phyloP scores from a whole-genome alignment of 2,797 vertebrate genomes.

The Fundulus diaphanus region DNA sequence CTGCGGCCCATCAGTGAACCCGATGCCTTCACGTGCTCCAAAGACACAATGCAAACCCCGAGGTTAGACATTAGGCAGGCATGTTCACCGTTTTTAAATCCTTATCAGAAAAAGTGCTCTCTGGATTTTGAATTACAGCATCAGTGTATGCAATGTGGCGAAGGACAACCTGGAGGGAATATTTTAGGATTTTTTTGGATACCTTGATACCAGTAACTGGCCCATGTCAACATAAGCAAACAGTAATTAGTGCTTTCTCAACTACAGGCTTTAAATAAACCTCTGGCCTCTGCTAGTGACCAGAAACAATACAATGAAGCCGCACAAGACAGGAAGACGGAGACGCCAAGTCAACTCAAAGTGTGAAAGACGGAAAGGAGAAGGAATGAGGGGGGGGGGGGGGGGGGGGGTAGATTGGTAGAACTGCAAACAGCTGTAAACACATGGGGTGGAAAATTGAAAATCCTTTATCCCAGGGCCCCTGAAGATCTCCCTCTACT shows the following conservation, averaged over 20 bases:
- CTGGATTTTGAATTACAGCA: not conserved
- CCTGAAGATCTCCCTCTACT: conserved; percentile 58
- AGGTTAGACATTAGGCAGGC: not conserved
- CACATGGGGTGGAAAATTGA: conserved; percentile 67
- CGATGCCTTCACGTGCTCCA: not conserved
- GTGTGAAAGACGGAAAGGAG: not conserved
- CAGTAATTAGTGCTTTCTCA: conserved; percentile 34
- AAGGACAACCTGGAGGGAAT: too few species aligned
- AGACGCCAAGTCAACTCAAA: conserved; percentile 3
- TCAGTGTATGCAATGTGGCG: too few species aligned
- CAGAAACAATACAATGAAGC: conserved; percentile 13
- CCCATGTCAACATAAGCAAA: conserved; percentile 12
- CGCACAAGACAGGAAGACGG: conserved; percentile 6
- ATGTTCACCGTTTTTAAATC: not conserved
- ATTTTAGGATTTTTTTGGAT: not conserved
- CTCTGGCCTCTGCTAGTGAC: conserved; percentile 1
- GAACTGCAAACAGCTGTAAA: conserved; percentile 66
- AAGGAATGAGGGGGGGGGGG: not conserved
- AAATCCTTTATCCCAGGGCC: conserved; percentile 69
- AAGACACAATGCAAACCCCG: not conserved
- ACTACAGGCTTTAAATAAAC: conserved; percentile 33
- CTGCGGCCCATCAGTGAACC: not conserved
- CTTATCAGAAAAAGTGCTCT: too few species aligned
- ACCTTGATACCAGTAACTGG: not conserved
- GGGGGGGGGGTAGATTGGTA: conserved; percentile 26